Evolutionary conservation across 1,140 invertebrate species (phyloP), one percentile per base, ranked within the genome.

Genomic region (Listronotus oregonensis): DNA sequence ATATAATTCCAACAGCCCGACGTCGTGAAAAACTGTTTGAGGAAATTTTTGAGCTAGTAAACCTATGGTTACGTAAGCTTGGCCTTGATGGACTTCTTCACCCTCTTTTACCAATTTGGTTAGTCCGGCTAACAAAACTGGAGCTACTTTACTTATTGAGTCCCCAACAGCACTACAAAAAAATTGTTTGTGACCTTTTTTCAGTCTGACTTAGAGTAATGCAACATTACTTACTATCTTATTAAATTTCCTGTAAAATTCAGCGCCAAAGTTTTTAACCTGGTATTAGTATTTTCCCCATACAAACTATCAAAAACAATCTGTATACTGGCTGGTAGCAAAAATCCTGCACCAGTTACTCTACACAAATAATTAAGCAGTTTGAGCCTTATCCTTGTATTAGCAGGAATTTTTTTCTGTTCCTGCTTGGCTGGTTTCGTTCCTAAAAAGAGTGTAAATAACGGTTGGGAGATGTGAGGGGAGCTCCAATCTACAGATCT

Each of bases 241-340:
- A 94, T 88, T 17, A 96, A 86, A 73, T 93, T 90, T 55, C 89
- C 83, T 44, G 91, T 85, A 82, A 94, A 94, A 77, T 92, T 89
- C 2, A 96, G 80, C 27, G 92, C 90, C 73, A 92, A 81, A 18
- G 85, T 85, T 71, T 93, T 92, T 43, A 96, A 84, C 69, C 92
- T 90, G 1, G 87, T 82, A 81, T 94, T 94, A 0, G 92, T 92
- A 73, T 92, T 90, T 10, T 82, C 85, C 50, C 92, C 93, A 82
- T 91, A 95, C 7, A 96, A 79, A 40, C 92, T 90, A 71, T 95
- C 92, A 81, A 95, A 96, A 63, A 95, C 87, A 78, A 93, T 87
- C 81, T 93, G 90, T 52, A 95, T 89, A 72, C 89, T 90, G 58
- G 87, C 85, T 27, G 90, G 90, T 74, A 93, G 90, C 71, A 89